Conservation (phyloP, 30 jellyfish, hydroid and myxozoan species). For the Turritopsis dohrnii region DNA sequence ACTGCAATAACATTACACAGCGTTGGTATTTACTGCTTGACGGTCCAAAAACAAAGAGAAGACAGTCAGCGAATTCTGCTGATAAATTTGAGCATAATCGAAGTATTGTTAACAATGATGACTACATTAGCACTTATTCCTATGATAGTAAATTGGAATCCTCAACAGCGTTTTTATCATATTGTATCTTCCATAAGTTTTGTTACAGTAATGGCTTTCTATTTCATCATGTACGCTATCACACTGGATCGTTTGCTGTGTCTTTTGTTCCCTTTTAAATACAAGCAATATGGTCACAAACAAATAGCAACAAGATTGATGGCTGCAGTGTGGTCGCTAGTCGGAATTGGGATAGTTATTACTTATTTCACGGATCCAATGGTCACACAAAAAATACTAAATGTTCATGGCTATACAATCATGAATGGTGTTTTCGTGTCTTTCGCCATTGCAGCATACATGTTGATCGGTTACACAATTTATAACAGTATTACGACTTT, state of each 20-base stretch:
- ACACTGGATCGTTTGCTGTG: neutral
- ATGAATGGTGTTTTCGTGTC: neutral
- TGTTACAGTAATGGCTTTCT: neutral
- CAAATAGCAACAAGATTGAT: neutral
- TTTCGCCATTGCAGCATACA: neutral
- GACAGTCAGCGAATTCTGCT: neutral
- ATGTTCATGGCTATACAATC: neutral
- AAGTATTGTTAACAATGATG: neutral
- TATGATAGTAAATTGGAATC: neutral
- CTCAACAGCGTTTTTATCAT: neutral
- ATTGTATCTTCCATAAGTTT: neutral
- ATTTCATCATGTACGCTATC: neutral
- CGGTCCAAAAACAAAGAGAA: neutral
- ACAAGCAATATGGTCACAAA: neutral
- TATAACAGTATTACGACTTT: neutral
- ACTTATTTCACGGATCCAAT: neutral
- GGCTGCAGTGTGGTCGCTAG: neutral
- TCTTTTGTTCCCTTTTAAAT: neutral
- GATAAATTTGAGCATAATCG: neutral
- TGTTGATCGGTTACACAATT: neutral
- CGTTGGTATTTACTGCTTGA: neutral
- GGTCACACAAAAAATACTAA: neutral
- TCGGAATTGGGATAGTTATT: neutral
- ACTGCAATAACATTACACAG: neutral
- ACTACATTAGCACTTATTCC: neutral